phyloP scores from a whole-genome alignment of 2,113 vertebrate species.

The Varanus salvator region DNA sequence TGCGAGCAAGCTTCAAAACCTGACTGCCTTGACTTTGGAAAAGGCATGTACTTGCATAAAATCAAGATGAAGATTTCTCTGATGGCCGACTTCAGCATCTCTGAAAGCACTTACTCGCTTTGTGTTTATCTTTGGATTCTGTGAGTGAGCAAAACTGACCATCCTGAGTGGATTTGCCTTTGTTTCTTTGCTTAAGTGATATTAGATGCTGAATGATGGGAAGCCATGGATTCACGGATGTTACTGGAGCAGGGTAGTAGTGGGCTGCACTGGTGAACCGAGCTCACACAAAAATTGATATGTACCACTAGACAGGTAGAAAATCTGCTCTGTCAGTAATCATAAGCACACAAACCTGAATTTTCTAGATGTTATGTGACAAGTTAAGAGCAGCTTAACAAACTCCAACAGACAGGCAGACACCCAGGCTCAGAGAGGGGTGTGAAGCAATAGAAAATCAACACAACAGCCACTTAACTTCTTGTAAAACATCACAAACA shows the following conservation, averaged over 20 bases:
- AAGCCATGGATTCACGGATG: constrained; percentile 27
- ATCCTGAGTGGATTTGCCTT: background rate
- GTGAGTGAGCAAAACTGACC: background rate
- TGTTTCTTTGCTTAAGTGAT: too few species aligned
- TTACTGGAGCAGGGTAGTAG: constrained; percentile 39
- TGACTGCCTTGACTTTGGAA: background rate
- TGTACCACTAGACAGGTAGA: constrained; percentile 42
- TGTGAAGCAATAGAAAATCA: background rate
- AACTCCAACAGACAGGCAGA: constrained; percentile 41
- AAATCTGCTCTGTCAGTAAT: constrained; percentile 60
- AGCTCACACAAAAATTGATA: constrained; percentile 47
- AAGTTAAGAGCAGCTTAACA: constrained; percentile 48
- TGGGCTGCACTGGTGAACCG: constrained; percentile 11
- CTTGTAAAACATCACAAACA: background rate
- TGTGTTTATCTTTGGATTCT: constrained; percentile 10
- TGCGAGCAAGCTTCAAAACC: background rate
- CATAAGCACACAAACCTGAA: constrained; percentile 44
- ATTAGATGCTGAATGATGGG: background rate
- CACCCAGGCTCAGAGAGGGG: background rate
- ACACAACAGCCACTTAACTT: background rate
- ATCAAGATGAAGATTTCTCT: too few species aligned
- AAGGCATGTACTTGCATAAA: background rate
- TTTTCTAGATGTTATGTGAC: constrained; percentile 63
- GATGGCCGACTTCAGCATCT: background rate
- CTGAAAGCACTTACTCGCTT: background rate